Conservation (phyloP, 2,113 vertebrate species). For the Epinephelus moara region DNA sequence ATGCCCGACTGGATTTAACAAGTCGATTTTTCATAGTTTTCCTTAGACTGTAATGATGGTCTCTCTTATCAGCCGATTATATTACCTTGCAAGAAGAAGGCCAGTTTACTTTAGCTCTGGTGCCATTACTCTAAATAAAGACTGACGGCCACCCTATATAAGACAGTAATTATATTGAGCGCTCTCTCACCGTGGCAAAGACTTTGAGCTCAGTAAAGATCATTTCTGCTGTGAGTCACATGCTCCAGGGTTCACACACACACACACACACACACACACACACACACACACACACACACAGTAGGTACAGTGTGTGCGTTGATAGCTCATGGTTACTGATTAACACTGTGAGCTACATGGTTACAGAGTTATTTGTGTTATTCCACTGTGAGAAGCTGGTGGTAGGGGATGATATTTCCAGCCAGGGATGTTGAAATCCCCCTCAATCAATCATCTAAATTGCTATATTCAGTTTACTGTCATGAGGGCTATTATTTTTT, state of each 20-base stretch:
- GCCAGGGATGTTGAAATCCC: constrained; percentile 12
- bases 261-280: constrained; percentile 20
- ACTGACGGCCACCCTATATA: constrained; percentile 18
- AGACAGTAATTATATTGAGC: constrained; percentile 33
- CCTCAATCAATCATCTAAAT: constrained; percentile 17
- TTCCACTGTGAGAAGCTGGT: neutral
- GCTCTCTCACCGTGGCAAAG: constrained; percentile 5
- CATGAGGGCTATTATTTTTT: neutral
- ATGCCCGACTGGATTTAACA: constrained; percentile 38
- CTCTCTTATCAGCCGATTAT: constrained; percentile 59
- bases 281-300: constrained; percentile 40
- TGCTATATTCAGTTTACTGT: neutral
- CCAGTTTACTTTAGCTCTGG: constrained; percentile 42
- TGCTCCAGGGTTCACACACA: constrained; percentile 31
- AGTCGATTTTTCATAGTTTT: constrained; percentile 49
- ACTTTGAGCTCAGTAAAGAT: constrained; percentile 42
- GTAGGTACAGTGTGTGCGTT: constrained; percentile 12
- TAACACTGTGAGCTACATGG: constrained; percentile 39
- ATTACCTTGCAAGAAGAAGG: constrained; percentile 40
- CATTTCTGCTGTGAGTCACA: constrained; percentile 12
- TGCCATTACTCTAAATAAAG: constrained; percentile 68
- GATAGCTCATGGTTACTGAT: constrained; percentile 47
- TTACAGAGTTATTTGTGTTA: constrained; percentile 17
- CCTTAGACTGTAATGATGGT: constrained; percentile 55
- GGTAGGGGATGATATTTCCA: neutral